phyloP scores from a whole-genome alignment of 2,113 vertebrate species.

The Rattus norvegicus region DNA sequence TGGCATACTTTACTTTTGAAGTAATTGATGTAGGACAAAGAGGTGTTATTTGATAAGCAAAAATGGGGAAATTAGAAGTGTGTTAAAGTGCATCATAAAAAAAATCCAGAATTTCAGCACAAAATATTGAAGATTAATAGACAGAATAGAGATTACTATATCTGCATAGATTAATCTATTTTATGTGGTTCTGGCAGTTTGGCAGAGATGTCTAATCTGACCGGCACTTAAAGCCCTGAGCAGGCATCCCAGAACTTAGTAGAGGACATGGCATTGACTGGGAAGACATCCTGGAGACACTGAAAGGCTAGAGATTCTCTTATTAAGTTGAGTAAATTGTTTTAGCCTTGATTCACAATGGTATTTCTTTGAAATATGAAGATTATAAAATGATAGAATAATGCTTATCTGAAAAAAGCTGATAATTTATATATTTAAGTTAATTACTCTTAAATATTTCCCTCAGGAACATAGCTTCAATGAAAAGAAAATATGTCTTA shows the following conservation, averaged over 20 bases:
- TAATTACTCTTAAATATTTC: background rate
- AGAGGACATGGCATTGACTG: background rate
- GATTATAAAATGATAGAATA: background rate
- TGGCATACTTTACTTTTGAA: background rate
- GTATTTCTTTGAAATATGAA: slow-evolving; percentile 11
- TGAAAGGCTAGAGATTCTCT: background rate
- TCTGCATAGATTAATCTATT: background rate
- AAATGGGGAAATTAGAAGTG: background rate
- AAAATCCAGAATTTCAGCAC: background rate
- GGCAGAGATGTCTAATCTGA: background rate
- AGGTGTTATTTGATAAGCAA: slow-evolving; percentile 26
- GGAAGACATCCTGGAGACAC: background rate
- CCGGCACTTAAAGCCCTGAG: background rate
- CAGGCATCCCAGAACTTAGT: background rate
- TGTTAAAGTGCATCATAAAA: slow-evolving; percentile 17
- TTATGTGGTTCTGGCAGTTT: background rate
- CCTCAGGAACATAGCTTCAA: background rate
- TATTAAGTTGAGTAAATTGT: background rate
- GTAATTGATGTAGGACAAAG: slow-evolving; percentile 28
- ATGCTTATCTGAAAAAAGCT: background rate
- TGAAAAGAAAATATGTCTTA: background rate
- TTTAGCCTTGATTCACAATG: background rate
- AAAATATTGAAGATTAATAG: background rate
- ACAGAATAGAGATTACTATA: background rate
- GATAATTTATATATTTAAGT: background rate